Base-by-base conservation (phyloP, 2,113 vertebrate genomes). In the Argyrosomus japonicus region DNA sequence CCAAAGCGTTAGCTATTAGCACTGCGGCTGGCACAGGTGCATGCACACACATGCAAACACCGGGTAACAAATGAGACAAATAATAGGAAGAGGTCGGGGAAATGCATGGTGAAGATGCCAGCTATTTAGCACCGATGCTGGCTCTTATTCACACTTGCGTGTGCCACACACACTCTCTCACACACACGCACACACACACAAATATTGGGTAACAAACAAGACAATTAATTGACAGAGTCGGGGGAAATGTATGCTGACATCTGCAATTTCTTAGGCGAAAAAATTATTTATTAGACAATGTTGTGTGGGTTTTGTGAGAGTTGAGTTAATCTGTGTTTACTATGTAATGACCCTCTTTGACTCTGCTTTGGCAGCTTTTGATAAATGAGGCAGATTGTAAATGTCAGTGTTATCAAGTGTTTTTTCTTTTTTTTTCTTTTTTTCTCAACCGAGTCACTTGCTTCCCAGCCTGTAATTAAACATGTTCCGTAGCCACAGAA, bases 351-450 rank as follows among this genome's bases (percentile, higher is more conserved):
- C 93, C 93, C 93, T 93, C 70, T 92, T 86, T 93, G 92, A 92
- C 93, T 92, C 91, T 79, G 87, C 88, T 83, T 89, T 93, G 91
- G 88, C 93, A 94, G 93, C 87, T 87, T 91, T 91, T 94, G 92
- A 93, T 94, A 93, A 94, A 94, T 92, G 93, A 93, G 89, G 90
- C 90, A 93, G 90, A 93, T 93, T 94, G 89, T 93, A 93, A 94
- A 93, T 93, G 93, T 93, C 93, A 94, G 87, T 90, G 91, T 90
- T 92, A 94, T 93, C 89, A 92, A 92, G 90, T 93, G 87, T 81
- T 9, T 40, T 27, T 27, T 27, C 25, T 27, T 27, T 40, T 53
- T 70, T 80, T 82, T 62, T 72, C 58, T 70, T 25, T 14, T 21
- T 25, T 63, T 47, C 65, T 48, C 72, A 67, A 76, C 57, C 77